Conservation (phyloP, 2,888 invertebrate genomes). For the Blera fallax region DNA sequence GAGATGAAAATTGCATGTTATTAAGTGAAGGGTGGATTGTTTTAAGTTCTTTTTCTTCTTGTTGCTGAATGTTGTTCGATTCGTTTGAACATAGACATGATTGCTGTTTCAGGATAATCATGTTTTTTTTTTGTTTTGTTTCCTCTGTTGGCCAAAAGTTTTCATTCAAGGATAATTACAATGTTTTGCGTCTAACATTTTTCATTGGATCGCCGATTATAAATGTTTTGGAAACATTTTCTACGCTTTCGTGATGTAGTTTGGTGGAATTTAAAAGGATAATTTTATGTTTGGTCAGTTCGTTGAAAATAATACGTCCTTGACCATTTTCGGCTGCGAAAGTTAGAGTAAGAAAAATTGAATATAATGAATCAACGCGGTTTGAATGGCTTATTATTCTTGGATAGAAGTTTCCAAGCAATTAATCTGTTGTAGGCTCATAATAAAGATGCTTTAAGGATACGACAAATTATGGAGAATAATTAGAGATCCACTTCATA, state of each 20-base stretch:
- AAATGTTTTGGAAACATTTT: conserved; percentile 47
- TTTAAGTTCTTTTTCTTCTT: conserved; percentile 21
- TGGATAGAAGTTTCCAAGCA: no score
- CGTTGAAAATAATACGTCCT: conserved; percentile 42
- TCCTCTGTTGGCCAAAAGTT: not conserved
- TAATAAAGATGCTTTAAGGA: no score
- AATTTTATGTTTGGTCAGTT: conserved; percentile 53
- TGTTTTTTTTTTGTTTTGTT: not conserved
- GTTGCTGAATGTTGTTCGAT: conserved; percentile 47
- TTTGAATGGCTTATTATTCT: not conserved
- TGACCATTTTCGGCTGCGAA: conserved; percentile 31
- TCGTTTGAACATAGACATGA: conserved; percentile 56
- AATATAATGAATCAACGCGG: conserved; percentile 10
- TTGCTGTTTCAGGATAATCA: conserved; percentile 55
- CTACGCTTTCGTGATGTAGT: conserved; percentile 22
- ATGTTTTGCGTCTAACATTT: conserved; percentile 67
- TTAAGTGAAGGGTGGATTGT: conserved; percentile 71
- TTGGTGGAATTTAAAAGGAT: conserved; percentile 63
- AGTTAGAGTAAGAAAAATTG: conserved; percentile 1
- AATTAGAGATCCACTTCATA: no score
- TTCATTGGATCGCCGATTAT: conserved; percentile 51
- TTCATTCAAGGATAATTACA: conserved; percentile 70
- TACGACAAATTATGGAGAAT: no score
- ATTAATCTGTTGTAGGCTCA: no score
- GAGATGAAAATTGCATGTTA: conserved; percentile 73